phyloP scores from a whole-genome alignment of 1,140 invertebrate species.

The Bradynema listronoti region DNA sequence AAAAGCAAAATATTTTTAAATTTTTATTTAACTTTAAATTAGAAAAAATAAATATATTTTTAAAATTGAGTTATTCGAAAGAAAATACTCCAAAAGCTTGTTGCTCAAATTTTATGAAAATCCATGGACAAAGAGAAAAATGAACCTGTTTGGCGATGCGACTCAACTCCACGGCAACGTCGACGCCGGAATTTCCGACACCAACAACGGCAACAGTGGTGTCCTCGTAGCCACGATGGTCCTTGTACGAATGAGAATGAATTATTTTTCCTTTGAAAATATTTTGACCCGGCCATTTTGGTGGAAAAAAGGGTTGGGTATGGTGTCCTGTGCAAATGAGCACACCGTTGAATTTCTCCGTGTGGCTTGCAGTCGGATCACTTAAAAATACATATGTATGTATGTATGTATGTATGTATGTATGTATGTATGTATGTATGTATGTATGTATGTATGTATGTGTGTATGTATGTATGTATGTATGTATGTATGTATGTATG shows the following conservation, averaged over 20 bases:
- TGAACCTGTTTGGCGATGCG: conserved; percentile 57
- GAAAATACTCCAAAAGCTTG: background rate
- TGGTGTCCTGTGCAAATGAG: conserved; percentile 58
- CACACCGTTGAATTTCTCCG: conserved; percentile 59
- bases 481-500: no score
- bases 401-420: no score
- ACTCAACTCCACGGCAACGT: conserved; percentile 62
- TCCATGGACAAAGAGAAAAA: background rate
- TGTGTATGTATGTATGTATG: no score
- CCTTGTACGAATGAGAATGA: conserved; percentile 58
- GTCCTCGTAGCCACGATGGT: conserved; percentile 56
- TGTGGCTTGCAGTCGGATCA: no score
- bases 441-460: no score
- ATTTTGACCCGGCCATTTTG: conserved; percentile 49
- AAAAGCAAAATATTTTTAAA: no score
- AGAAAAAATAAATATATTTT: no score
- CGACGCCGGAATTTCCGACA: conserved; percentile 63
- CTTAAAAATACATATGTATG: no score
- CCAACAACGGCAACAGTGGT: conserved; percentile 62
- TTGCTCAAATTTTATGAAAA: conserved; percentile 2
- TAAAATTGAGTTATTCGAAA: no score
- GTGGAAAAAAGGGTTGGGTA: conserved; percentile 49
- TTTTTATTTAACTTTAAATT: no score
- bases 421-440: no score
- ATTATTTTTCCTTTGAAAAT: conserved; percentile 59